phyloP scores from a whole-genome alignment of 2,797 vertebrate genomes.

The Silurus lanzhouensis region DNA sequence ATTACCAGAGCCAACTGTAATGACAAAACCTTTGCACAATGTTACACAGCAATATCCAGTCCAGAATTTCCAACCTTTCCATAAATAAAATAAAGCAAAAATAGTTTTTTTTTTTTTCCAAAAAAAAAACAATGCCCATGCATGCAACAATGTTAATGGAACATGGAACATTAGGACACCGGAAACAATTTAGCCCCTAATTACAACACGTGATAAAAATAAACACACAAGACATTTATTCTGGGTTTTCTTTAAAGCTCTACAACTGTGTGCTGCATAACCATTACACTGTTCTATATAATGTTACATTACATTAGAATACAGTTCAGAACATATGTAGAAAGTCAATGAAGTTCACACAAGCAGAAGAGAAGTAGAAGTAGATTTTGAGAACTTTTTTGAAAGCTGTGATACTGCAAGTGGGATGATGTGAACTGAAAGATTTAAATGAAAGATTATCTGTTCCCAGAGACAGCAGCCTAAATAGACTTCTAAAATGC shows the following conservation, averaged over 20 bases:
- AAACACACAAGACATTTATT: neutral
- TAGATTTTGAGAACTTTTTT: neutral
- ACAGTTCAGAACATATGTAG: neutral
- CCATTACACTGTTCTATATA: neutral
- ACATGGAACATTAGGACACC: neutral
- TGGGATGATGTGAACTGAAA: neutral
- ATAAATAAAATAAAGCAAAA: neutral
- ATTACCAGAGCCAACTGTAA: neutral
- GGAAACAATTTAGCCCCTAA: neutral
- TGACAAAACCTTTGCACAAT: constrained; percentile 7
- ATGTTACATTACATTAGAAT: neutral
- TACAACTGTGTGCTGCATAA: neutral
- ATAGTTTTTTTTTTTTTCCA: neutral
- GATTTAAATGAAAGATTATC: neutral
- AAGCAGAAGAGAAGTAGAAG: neutral
- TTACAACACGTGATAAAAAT: neutral
- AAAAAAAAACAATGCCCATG: neutral
- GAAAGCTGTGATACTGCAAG: neutral
- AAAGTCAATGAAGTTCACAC: neutral
- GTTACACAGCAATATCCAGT: neutral
- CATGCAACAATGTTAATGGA: neutral
- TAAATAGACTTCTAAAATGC: neutral
- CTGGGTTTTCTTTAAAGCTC: neutral
- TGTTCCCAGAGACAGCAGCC: neutral
- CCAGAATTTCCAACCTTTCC: neutral